A percentile compares a stretch with the other conserved stretches of the same genome.
These are phyloP conservation scores for Ophion slaviceki DNA, from an alignment of 2,888 invertebrate species.

Conservation along the genomic window DNA sequence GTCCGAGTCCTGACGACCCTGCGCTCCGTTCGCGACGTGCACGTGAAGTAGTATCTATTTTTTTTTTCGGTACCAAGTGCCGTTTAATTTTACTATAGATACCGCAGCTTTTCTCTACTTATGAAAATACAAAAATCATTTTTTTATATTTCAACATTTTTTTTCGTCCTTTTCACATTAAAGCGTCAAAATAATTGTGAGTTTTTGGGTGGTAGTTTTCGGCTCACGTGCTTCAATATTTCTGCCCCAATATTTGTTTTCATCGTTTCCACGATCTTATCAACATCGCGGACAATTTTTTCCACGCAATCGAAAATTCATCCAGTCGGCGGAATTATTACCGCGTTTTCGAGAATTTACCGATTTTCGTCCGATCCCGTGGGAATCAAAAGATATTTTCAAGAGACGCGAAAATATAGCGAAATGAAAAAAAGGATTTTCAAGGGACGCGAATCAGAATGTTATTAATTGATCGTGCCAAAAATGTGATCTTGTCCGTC, in stretches of 20 bases:
- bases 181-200: neutral
- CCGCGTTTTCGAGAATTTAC: too few relatives aligned
- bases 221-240: neutral
- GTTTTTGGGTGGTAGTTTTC: neutral
- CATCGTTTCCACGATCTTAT: too few relatives aligned
- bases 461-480: neutral
- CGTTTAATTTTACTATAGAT: neutral
- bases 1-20: slow-evolving; percentile 66
- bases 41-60: slow-evolving; percentile 68
- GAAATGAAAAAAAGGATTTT: neutral
- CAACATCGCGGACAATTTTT: neutral
- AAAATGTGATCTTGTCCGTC: neutral
- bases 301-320: neutral
- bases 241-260: neutral
- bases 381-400: neutral
- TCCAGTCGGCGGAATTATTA: neutral
- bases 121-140: neutral
- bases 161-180: neutral
- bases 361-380: too few relatives aligned
- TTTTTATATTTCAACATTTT: neutral
- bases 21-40: slow-evolving; percentile 60
- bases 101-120: neutral
- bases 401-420: too few relatives aligned
- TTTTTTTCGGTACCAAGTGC: slow-evolving; percentile 25
- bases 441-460: too few relatives aligned